Conservation (phyloP, 2,113 vertebrate genomes). For the Oceanites oceanicus region DNA sequence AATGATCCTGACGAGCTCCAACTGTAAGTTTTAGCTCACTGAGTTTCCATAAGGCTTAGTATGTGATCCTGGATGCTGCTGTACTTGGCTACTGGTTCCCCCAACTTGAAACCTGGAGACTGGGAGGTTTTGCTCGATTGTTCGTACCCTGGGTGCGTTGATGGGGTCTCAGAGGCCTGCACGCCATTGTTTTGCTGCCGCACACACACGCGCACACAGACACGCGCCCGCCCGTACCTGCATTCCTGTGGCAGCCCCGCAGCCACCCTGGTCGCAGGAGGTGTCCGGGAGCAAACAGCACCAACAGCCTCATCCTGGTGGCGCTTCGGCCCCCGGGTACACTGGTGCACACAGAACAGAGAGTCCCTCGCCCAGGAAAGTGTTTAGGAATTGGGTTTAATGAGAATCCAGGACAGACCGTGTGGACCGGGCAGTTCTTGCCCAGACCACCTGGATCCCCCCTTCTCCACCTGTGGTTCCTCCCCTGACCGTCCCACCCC, state of each 20-base stretch:
- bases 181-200: background rate
- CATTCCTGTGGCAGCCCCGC: background rate
- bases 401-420: background rate
- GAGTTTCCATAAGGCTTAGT: background rate
- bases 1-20: background rate
- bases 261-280: background rate
- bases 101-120: background rate
- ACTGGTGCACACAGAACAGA: background rate
- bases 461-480: background rate
- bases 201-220: too few relatives aligned
- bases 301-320: background rate
- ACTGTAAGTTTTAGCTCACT: background rate
- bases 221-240: fast-evolving
- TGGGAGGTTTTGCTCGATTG: background rate
- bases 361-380: background rate
- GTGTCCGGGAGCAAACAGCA: background rate
- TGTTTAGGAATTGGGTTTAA: background rate
- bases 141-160: background rate
- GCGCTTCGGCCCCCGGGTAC: fast-evolving
- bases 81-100: background rate
- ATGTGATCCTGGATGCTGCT: background rate
- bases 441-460: background rate
- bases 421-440: fast-evolving
- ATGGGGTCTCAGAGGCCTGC: background rate
- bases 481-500: background rate